These are phyloP conservation scores for Stenolophus ochropezus DNA, from an alignment of 2,888 invertebrate species.

Conservation along the genomic window DNA sequence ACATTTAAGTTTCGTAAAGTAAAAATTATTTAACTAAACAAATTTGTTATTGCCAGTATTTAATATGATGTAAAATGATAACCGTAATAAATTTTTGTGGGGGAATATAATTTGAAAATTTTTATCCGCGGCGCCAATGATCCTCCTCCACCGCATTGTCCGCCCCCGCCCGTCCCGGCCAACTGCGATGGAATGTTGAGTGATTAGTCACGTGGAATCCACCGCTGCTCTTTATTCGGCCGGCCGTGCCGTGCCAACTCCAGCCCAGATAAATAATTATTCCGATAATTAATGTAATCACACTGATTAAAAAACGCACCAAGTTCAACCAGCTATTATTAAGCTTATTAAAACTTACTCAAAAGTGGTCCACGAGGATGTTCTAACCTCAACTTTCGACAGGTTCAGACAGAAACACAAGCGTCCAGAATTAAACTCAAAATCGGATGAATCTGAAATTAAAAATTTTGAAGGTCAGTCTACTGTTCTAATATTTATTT, in stretches of 20 bases:
- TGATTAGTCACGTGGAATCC: slow-evolving; percentile 54
- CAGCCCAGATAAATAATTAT: slow-evolving; percentile 57
- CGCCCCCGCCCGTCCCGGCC: slow-evolving; percentile 26
- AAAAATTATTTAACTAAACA: no score
- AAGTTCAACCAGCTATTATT: slow-evolving; percentile 55
- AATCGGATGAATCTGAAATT: no score
- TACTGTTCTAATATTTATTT: no score
- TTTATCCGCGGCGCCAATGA: neutral
- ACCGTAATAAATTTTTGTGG: no score
- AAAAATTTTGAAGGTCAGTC: no score
- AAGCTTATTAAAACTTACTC: slow-evolving; percentile 44
- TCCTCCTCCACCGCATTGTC: neutral
- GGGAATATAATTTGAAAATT: neutral
- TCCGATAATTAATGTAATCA: slow-evolving; percentile 58
- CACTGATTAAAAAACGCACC: slow-evolving; percentile 55
- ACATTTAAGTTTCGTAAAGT: no score
- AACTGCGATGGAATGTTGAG: slow-evolving; percentile 52
- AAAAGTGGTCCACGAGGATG: slow-evolving; percentile 21
- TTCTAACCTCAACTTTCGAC: neutral
- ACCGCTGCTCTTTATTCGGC: slow-evolving; percentile 26
- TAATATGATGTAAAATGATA: no score
- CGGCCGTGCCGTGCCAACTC: slow-evolving; percentile 48
- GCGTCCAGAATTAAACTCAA: neutral
- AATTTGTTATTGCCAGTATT: no score
- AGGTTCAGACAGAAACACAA: neutral